A percentile compares a stretch with the other conserved stretches of the same genome.
phyloP scores from a whole-genome alignment of 2,888 invertebrate genomes.

The Drosophila macrospina region DNA sequence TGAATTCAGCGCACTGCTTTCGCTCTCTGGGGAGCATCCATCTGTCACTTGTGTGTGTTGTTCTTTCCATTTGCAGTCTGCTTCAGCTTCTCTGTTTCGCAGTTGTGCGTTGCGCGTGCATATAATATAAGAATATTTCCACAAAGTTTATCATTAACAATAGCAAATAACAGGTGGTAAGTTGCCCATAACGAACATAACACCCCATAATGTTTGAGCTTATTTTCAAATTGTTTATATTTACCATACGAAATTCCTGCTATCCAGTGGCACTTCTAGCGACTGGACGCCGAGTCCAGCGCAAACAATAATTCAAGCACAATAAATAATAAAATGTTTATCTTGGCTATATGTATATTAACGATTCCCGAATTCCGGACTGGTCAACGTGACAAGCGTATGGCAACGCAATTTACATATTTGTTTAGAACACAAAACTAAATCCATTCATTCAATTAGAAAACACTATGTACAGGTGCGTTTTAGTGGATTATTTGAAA shows the following conservation, averaged over 20 bases:
- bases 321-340: conserved; percentile 17
- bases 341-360: conserved; percentile 3
- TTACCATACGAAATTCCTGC: conserved; percentile 33
- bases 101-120: conserved; percentile 17
- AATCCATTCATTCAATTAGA: conserved; percentile 33
- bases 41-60: conserved; percentile 50
- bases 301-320: conserved; percentile 19
- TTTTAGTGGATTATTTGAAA: conserved; percentile 18
- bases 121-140: conserved; percentile 15
- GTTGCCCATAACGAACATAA: conserved; percentile 13
- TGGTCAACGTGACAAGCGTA: conserved; percentile 46
- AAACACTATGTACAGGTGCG: conserved; percentile 10
- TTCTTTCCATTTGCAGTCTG: conserved; percentile 40
- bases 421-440: conserved; percentile 25
- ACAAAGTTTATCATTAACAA: conserved; percentile 32
- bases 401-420: conserved; percentile 3
- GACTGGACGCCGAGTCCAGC: not conserved
- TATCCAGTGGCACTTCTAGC: conserved; percentile 4
- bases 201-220: conserved; percentile 4
- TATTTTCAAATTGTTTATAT: conserved; percentile 13
- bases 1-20: conserved; percentile 16
- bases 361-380: conserved; percentile 23
- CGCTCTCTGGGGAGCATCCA: conserved; percentile 72
- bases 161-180: conserved; percentile 45
- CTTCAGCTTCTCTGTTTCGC: conserved; percentile 30